Conservation (phyloP, 2,113 vertebrate genomes). For the Bufo bufo region DNA sequence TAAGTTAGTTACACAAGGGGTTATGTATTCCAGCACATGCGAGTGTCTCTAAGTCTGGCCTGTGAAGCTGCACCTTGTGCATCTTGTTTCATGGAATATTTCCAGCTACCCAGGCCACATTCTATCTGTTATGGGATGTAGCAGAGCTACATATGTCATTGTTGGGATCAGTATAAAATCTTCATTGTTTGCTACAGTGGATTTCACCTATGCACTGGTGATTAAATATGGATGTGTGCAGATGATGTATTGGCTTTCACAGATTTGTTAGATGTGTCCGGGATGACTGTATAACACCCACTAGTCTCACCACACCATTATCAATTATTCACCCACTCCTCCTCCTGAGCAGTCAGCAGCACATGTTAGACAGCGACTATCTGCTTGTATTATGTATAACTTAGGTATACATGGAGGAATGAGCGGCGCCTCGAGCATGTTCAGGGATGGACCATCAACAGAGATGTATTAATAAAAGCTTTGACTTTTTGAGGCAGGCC, state of each 20-base stretch:
- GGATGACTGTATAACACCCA: background rate
- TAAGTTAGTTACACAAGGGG: no score
- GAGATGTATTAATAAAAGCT: background rate
- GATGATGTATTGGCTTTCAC: background rate
- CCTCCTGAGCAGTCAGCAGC: background rate
- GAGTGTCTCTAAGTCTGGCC: no score
- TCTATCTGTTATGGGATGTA: background rate
- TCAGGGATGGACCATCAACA: background rate
- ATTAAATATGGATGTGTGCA: background rate
- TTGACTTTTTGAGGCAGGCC: background rate
- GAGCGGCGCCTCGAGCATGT: background rate
- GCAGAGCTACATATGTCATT: background rate
- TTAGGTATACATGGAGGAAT: background rate
- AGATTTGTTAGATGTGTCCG: background rate
- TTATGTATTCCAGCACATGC: no score
- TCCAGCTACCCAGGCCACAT: no score
- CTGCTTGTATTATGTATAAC: background rate
- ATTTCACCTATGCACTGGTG: background rate
- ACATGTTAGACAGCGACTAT: background rate
- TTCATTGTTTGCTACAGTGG: background rate
- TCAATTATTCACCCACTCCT: constrained; percentile 40
- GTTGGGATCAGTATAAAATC: background rate
- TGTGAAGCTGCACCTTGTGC: no score
- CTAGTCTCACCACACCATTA: background rate
- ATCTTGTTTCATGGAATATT: no score